Percentiles rank a stretch among this genome's conserved stretches.
phyloP scores from a whole-genome alignment of 2,113 vertebrate genomes.

The Vombatus ursinus region DNA sequence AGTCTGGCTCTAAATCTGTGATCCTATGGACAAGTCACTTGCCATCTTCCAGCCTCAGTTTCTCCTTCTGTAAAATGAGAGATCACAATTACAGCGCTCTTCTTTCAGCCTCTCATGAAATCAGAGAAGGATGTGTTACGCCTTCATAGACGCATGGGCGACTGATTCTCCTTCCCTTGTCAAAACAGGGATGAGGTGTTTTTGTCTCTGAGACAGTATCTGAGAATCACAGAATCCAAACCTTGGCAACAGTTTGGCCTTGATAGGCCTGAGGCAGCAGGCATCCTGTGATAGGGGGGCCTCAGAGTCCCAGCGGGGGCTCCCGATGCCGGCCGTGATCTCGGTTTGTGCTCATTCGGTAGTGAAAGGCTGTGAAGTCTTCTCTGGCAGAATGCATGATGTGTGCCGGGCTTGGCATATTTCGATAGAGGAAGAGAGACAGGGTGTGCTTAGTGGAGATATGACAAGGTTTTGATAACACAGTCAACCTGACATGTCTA shows the following conservation, averaged over 20 bases:
- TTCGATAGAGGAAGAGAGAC: background rate
- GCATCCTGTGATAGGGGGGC: background rate
- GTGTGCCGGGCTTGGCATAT: constrained; percentile 16
- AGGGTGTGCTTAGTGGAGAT: constrained; percentile 10
- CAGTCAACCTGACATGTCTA: constrained; percentile 59
- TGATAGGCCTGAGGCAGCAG: background rate
- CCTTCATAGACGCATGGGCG: background rate
- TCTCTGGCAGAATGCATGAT: background rate
- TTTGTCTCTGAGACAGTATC: background rate
- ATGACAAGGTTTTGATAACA: constrained; percentile 54
- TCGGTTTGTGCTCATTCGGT: background rate
- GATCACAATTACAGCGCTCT: background rate
- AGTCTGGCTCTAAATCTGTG: background rate
- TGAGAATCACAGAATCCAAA: background rate
- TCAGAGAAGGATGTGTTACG: background rate
- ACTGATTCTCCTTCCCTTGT: background rate
- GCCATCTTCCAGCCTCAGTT: background rate
- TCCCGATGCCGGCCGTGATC: background rate
- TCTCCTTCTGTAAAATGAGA: background rate
- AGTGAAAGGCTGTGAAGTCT: background rate
- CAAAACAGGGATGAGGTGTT: background rate
- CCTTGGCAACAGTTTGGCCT: background rate
- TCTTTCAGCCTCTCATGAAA: background rate
- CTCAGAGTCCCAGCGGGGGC: background rate
- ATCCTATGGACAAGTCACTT: background rate